phyloP scores from a whole-genome alignment of 2,113 vertebrate genomes.

The Oreochromis aureus region DNA sequence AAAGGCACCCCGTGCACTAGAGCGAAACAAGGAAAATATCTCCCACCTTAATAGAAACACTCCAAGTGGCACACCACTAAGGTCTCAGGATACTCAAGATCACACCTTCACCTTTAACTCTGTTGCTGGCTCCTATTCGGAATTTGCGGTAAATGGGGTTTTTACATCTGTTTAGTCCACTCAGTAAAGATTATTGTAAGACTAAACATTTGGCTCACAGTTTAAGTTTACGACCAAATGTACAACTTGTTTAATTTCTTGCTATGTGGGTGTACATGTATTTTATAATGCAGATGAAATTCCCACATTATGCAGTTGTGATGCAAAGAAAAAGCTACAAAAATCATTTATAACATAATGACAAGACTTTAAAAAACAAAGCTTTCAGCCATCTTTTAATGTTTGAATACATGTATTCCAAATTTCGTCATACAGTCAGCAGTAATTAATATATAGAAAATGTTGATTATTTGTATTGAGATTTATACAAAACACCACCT shows the following conservation, averaged over 20 bases:
- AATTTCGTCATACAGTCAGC: neutral
- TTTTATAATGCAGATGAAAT: neutral
- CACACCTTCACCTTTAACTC: slow-evolving; percentile 83
- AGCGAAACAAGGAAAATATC: slow-evolving; percentile 87
- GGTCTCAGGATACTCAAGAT: slow-evolving; percentile 74
- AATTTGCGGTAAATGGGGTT: slow-evolving; percentile 89
- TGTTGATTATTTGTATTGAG: neutral
- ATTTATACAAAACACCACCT: neutral
- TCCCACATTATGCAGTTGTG: neutral
- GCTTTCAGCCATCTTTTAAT: neutral
- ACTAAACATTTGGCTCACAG: neutral
- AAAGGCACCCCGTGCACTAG: slow-evolving; percentile 66
- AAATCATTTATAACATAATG: neutral
- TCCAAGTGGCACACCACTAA: slow-evolving; percentile 76
- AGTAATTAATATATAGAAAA: neutral
- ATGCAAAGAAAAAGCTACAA: neutral
- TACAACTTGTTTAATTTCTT: neutral
- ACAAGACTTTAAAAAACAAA: neutral
- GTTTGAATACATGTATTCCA: neutral
- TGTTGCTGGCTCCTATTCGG: slow-evolving; percentile 89
- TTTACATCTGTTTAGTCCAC: slow-evolving; percentile 28
- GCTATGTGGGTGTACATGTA: neutral
- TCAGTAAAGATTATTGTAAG: neutral
- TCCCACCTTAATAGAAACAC: slow-evolving; percentile 71
- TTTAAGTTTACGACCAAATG: neutral